phyloP scores from a whole-genome alignment of 2,113 vertebrate species.

The Vireo altiloquus region DNA sequence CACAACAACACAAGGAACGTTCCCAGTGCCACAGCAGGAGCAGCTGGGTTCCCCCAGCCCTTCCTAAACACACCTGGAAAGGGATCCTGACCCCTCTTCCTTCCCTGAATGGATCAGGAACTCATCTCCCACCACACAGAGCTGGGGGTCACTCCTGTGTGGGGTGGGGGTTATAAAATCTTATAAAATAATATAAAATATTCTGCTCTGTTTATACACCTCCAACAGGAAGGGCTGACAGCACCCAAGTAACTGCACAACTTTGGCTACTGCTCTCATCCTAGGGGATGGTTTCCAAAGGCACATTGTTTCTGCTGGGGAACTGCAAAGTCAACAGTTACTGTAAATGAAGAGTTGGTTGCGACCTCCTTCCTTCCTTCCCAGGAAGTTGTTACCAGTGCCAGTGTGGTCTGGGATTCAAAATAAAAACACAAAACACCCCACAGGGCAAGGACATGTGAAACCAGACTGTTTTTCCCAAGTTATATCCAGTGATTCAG shows the following conservation, averaged over 20 bases:
- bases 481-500: neutral
- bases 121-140: fast-evolving
- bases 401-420: neutral
- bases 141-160: too few species aligned
- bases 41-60: neutral
- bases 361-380: neutral
- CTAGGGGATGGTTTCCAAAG: neutral
- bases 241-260: neutral
- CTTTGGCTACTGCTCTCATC: neutral
- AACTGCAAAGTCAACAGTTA: neutral
- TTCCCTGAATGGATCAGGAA: neutral
- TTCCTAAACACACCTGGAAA: neutral
- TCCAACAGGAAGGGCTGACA: neutral
- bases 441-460: fast-evolving
- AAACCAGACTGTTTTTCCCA: neutral
- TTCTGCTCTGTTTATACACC: neutral
- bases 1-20: fast-evolving
- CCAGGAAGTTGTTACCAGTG: neutral
- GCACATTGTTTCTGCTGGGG: neutral
- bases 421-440: neutral
- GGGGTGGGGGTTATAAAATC: too few species aligned
- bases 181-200: too few species aligned
- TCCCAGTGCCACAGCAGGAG: neutral
- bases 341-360: neutral
- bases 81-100: neutral